Percentiles rank a stretch among this genome's conserved stretches.
These are phyloP conservation scores for Enoplosus armatus DNA, from an alignment of 2,797 vertebrate genomes.

Conservation along the genomic window DNA sequence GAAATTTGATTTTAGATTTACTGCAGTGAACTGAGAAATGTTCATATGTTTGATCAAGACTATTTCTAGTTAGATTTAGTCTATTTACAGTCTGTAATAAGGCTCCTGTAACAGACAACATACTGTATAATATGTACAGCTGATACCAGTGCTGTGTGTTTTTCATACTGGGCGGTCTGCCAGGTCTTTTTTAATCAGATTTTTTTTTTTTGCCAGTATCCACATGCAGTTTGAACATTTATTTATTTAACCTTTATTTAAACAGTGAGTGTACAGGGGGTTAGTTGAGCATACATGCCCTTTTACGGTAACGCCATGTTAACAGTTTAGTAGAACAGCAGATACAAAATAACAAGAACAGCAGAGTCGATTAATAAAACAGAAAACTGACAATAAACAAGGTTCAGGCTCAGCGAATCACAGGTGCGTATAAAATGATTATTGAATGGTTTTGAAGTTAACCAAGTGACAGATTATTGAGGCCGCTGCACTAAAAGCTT, in stretches of 20 bases:
- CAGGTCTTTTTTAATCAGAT: conserved; percentile 7
- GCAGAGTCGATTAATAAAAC: neutral
- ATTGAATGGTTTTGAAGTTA: neutral
- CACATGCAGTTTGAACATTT: neutral
- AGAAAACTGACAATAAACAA: neutral
- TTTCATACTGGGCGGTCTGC: conserved; percentile 3
- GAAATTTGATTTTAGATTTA: neutral
- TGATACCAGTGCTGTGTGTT: neutral
- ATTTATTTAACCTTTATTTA: neutral
- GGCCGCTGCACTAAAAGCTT: neutral
- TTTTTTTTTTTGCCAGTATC: neutral
- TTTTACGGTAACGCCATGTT: neutral
- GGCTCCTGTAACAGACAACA: neutral
- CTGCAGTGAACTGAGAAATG: neutral
- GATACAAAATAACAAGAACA: neutral
- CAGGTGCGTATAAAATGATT: neutral
- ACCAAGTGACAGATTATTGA: neutral
- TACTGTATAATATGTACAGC: conserved; percentile 23
- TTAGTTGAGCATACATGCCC: neutral
- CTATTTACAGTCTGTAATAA: conserved; percentile 25
- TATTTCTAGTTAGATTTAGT: too few relatives aligned
- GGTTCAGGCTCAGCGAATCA: neutral
- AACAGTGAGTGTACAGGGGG: neutral
- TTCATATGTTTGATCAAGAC: too few relatives aligned
- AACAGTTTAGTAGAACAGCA: neutral